phyloP scores from a whole-genome alignment of 2,797 vertebrate species.

The Takifugu ocellatus region DNA sequence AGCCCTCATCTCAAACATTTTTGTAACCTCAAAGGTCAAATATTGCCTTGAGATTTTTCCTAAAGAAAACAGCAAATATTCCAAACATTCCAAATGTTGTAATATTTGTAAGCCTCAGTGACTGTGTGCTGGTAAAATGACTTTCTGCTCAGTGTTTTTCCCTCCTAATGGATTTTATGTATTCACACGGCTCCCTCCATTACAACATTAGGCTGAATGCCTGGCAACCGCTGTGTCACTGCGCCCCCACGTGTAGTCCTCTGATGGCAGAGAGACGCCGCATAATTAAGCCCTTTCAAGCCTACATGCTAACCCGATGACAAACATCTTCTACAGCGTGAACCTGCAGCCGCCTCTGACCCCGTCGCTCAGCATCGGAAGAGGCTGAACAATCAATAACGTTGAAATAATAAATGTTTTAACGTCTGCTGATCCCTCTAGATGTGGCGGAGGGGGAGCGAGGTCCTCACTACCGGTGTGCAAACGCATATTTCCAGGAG shows the following conservation, averaged over 20 bases:
- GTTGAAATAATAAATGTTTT: constrained; percentile 1
- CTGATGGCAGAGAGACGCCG: constrained; percentile 65
- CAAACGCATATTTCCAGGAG: constrained; percentile 25
- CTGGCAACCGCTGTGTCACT: constrained; percentile 73
- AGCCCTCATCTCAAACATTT: constrained; percentile 8
- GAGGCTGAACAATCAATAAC: not conserved
- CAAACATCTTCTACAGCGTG: constrained; percentile 66
- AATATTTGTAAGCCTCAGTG: constrained; percentile 25
- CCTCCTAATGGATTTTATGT: constrained; percentile 69
- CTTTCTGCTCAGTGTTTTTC: constrained; percentile 28
- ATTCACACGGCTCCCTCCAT: constrained; percentile 68
- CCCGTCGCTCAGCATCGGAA: constrained; percentile 7
- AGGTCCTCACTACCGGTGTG: constrained; percentile 46
- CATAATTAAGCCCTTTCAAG: constrained; percentile 69
- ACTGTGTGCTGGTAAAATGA: constrained; percentile 43
- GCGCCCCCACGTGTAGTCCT: constrained; percentile 63
- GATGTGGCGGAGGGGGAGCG: constrained; percentile 22
- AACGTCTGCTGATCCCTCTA: constrained; percentile 28
- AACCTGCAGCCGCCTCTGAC: constrained; percentile 42
- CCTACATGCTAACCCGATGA: constrained; percentile 60
- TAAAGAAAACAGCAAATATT: constrained; percentile 26
- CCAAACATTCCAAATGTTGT: constrained; percentile 3
- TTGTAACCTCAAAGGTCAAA: constrained; percentile 12
- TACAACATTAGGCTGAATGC: constrained; percentile 75
- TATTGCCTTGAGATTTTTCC: constrained; percentile 6